phyloP scores from a whole-genome alignment of 2,113 vertebrate species.

The Macrotis lagotis region DNA sequence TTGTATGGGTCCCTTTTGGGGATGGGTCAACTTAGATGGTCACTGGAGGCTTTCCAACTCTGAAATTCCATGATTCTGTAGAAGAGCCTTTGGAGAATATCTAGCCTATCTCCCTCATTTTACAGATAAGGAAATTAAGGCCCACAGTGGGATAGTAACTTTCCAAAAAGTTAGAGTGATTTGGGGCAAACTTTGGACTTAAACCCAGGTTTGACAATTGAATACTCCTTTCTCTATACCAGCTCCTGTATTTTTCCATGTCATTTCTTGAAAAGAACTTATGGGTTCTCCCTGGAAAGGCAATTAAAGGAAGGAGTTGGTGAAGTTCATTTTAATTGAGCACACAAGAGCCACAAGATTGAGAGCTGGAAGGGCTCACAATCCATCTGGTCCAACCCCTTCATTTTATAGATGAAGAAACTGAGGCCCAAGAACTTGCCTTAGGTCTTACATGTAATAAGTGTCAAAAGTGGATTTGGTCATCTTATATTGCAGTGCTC shows the following conservation, averaged over 20 bases:
- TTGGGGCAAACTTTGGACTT: background rate
- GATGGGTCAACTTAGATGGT: background rate
- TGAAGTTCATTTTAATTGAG: background rate
- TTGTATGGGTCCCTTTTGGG: background rate
- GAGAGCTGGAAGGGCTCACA: background rate
- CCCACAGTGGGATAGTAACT: background rate
- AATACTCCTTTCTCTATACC: background rate
- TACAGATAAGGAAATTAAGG: background rate
- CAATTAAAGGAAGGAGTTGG: background rate
- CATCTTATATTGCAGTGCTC: background rate
- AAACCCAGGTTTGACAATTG: background rate
- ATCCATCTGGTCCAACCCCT: background rate
- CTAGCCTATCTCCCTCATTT: background rate
- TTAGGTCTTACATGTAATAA: background rate
- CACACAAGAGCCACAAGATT: background rate
- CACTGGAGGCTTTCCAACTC: background rate
- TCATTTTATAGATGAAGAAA: background rate
- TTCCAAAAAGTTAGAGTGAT: background rate
- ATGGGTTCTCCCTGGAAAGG: background rate
- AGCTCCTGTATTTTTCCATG: background rate
- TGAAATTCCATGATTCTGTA: background rate
- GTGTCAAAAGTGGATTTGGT: background rate
- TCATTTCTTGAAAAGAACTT: background rate
- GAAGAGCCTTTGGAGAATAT: background rate
- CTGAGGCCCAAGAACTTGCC: background rate